Evolutionary conservation across 64 coral and sea anemone species (phyloP), one percentile per base, ranked within the genome.

Genomic region (Astreopora myriophthalma): DNA sequence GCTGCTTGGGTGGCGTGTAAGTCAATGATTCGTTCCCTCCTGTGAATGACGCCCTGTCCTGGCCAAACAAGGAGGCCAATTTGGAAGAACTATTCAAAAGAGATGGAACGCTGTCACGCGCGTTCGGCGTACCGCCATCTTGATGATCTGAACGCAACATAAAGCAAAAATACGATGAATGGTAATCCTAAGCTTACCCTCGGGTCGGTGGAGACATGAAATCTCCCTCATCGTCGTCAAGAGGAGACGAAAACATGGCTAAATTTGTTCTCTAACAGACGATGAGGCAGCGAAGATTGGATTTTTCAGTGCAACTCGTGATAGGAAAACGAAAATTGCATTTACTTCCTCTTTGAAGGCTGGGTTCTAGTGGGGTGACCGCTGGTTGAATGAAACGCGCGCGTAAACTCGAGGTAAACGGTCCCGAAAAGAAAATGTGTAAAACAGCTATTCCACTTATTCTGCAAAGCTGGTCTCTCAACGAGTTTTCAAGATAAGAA

Each of bases 1-100:
- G 97, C 74, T 95, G 94, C 39, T 99, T 99, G 26, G 97, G 97
- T n/a, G 97, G 74, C 7, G 97, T 99, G 75, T 99, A 99, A 13
- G 94, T 99, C 63, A 99, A 73, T 7, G 97, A 99, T 73, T 99
- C 97, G 84, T 96, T 99, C 3, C 93, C 93, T 68, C 93, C 91
- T 58, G 94, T 36, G 63, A 95, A 95, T 22, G 97, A 95, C 9
- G 94, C 97, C 40, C 69, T 92, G 64, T 99, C 94, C 48, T 93
- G 94, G 16, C 97, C 97, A 84, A 99, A 99, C 26, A 99, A 58
- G 28, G 90, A 95, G 3, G 97, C 94, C 8, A 99, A 84, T 63
- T 96, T 99, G 0, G 97, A 99, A 27, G 95, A 86, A 37, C 95
- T 96, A 73, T 93, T 68, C 22, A 13, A 73, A 20, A 20, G 3